These are phyloP conservation scores for Lepidothrix coronata DNA, from an alignment of 2,113 vertebrate species.

Conservation along the genomic window DNA sequence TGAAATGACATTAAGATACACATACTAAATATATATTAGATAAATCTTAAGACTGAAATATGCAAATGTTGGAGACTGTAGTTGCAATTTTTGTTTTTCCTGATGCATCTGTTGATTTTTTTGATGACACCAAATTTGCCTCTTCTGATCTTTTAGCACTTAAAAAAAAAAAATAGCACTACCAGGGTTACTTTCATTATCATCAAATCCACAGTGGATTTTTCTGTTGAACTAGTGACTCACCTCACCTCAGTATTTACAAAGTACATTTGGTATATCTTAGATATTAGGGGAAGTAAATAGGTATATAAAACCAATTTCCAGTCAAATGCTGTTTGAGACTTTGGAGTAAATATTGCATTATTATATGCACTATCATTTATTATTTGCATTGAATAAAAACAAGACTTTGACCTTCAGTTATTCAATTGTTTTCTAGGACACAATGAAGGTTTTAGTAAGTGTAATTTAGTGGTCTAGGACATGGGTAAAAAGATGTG, in stretches of 20 bases:
- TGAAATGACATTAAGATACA: slow-evolving; percentile 25
- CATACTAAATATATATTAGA: slow-evolving; percentile 38
- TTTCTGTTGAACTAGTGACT: not conserved
- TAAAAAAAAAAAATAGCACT: not conserved
- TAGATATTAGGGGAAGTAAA: not conserved
- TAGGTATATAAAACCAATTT: slow-evolving; percentile 17
- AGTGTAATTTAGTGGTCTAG: slow-evolving; percentile 71
- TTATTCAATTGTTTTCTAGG: slow-evolving; percentile 23
- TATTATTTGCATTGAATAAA: slow-evolving; percentile 53
- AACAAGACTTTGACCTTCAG: slow-evolving; percentile 64
- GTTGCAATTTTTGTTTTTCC: slow-evolving; percentile 19
- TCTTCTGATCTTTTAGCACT: not conserved
- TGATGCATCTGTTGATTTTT: not conserved
- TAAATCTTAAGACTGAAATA: slow-evolving; percentile 27
- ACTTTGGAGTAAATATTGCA: slow-evolving; percentile 43
- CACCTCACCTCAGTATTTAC: not conserved
- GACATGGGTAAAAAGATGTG: slow-evolving; percentile 61
- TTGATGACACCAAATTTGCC: not conserved
- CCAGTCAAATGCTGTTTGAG: slow-evolving; percentile 25
- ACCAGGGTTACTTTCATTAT: not conserved
- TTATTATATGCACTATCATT: not conserved
- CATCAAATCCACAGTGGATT: not conserved
- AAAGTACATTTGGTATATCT: not conserved
- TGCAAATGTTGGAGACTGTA: not conserved
- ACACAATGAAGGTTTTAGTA: slow-evolving; percentile 14